These are phyloP conservation scores for Phyllotreta striolata DNA, from an alignment of 2,888 invertebrate species.

Conservation along the genomic window DNA sequence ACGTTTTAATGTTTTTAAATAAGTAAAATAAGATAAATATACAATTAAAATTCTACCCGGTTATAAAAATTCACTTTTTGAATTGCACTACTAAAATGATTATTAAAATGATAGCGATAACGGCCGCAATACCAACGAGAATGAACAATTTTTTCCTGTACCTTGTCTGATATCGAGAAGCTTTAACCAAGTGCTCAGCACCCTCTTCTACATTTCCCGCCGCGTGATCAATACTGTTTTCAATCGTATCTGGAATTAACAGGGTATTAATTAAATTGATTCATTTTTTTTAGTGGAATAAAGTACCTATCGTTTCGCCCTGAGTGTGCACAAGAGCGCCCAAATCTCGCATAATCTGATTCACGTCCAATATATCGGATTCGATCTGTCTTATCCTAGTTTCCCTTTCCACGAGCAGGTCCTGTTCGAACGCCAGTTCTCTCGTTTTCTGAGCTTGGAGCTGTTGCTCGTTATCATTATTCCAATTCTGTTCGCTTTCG, in stretches of 20 bases:
- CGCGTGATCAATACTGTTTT: constrained; percentile 80
- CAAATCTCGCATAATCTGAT: constrained; percentile 82
- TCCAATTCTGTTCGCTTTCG: constrained; percentile 55
- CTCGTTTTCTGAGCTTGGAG: constrained; percentile 63
- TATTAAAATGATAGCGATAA: constrained; percentile 73
- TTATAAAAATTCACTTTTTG: constrained; percentile 19
- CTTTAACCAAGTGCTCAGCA: constrained; percentile 80
- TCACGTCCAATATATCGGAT: constrained; percentile 81
- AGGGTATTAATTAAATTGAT: too few species aligned
- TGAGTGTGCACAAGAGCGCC: constrained; percentile 77
- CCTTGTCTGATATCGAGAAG: constrained; percentile 78
- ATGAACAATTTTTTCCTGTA: constrained; percentile 79
- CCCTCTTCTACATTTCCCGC: constrained; percentile 82
- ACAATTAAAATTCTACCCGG: not conserved
- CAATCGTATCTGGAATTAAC: constrained; percentile 77
- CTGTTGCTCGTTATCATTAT: constrained; percentile 52
- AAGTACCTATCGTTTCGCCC: constrained; percentile 75
- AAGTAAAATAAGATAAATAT: constrained; percentile 6
- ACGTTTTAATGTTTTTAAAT: not conserved
- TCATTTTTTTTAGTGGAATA: too few species aligned
- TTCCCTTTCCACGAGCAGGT: constrained; percentile 81
- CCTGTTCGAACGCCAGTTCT: constrained; percentile 79
- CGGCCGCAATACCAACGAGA: constrained; percentile 71
- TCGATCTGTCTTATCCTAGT: constrained; percentile 82
- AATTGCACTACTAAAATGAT: constrained; percentile 64